Evolutionary conservation across 92 coral and sea anemone species (phyloP).

Genomic region (Galaxea fascicularis): DNA sequence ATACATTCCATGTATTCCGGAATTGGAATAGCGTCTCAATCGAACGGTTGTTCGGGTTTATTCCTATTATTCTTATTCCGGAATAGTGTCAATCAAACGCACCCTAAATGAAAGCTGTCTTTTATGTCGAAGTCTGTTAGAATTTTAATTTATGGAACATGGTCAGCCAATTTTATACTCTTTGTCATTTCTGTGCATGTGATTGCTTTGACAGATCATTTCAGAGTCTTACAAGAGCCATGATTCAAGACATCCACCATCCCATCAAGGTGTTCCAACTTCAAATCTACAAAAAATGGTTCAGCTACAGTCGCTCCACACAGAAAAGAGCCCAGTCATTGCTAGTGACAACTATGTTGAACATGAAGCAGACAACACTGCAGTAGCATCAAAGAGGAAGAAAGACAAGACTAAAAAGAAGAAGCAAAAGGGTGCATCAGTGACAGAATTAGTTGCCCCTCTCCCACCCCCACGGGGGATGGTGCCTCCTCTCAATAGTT

Average conservation of each 20-base stretch:
- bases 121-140: too few relatives aligned
- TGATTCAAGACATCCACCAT: neutral
- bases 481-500: conserved; percentile 74
- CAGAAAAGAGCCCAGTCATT: neutral
- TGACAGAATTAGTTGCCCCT: conserved; percentile 44
- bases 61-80: too few relatives aligned
- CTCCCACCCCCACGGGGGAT: conserved; percentile 74
- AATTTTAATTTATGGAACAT: neutral
- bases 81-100: too few relatives aligned
- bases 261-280: neutral
- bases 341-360: neutral
- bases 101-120: too few relatives aligned
- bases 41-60: too few relatives aligned
- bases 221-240: conserved; percentile 11
- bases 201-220: conserved; percentile 1
- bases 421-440: conserved; percentile 56
- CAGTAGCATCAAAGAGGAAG: conserved; percentile 17
- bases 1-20: too few relatives aligned
- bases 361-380: conserved; percentile 4
- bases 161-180: neutral
- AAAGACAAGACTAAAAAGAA: conserved; percentile 67
- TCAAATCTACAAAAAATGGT: conserved; percentile 3
- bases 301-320: neutral
- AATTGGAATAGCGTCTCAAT: too few relatives aligned
- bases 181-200: neutral